Base-by-base conservation (phyloP, 2,888 invertebrate species). In the Scaptodrosophila latifasciaeformis region DNA sequence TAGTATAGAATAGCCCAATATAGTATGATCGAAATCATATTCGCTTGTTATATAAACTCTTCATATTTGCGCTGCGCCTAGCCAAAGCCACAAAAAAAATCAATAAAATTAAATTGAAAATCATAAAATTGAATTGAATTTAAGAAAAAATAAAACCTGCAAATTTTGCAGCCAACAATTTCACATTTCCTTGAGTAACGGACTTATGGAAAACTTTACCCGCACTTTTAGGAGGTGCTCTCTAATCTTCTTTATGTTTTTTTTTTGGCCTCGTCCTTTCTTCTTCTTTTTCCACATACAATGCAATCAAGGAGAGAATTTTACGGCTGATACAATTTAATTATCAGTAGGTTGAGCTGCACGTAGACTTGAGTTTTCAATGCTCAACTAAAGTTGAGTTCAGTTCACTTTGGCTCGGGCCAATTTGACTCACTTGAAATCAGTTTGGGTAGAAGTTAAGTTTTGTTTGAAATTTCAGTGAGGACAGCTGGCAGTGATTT, bases 21-120 rank as follows among this genome's bases (percentile, higher is more conserved):
- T n/a, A n/a, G n/a, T n/a, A n/a, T n/a, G n/a, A n/a, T n/a, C n/a
- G n/a, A n/a, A n/a, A n/a, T n/a, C n/a, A n/a, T n/a, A n/a, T n/a
- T n/a, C n/a, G n/a, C n/a, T n/a, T n/a, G n/a, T n/a, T 40, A 17
- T 18, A 27, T 30, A 18, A 10, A 29, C 18, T 40, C n/a, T 49
- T 30, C n/a, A 34, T 13, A n/a, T 5, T 18, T 46, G 34, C 2
- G 19, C n/a, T 24, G 43, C 34, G 34, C 12, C n/a, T 34, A 34
- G 10, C 34, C 34, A 13, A 7, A 37, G 10, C 40, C 50, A 61
- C 61, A 62, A 59, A 44, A 48, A 64, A 78, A 76, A 78, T 78
- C 79, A 71, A 81, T 76, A 62, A 68, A 68, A 68, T 78, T 71
- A 68, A 76, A 75, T 61, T 63, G 58, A 59, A 80, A 67, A 74